phyloP scores from a whole-genome alignment of 1,140 invertebrate species.

The Temnothorax longispinosus region DNA sequence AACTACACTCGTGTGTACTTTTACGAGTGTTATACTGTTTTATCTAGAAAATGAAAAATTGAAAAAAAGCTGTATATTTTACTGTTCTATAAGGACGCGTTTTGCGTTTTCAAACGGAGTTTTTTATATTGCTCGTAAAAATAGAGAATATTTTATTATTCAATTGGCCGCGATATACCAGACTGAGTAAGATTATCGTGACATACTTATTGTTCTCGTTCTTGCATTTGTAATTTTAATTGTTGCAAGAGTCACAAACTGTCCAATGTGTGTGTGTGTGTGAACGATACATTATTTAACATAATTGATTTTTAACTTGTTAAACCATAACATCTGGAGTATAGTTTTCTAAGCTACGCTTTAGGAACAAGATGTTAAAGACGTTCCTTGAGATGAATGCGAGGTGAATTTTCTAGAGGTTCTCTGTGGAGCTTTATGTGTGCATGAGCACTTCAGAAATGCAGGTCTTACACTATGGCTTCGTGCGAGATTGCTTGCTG shows the following conservation, averaged over 20 bases:
- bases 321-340: not conserved
- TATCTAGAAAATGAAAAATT: slow-evolving; percentile 17
- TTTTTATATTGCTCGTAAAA: slow-evolving; percentile 22
- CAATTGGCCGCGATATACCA: not conserved
- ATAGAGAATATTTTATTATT: slow-evolving; percentile 1
- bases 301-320: not conserved
- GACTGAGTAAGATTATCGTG: not conserved
- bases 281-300: not conserved
- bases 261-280: no score
- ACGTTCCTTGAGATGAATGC: not conserved
- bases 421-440: not conserved
- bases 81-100: not conserved
- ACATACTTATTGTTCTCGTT: not conserved
- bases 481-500: slow-evolving; percentile 25
- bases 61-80: not conserved
- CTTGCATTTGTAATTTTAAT: not conserved
- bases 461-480: not conserved
- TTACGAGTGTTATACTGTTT: not conserved
- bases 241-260: not conserved
- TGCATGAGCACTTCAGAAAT: slow-evolving; percentile 17
- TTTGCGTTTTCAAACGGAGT: not conserved
- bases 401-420: slow-evolving; percentile 13
- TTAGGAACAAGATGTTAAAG: not conserved
- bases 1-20: not conserved
- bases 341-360: not conserved